phyloP scores from a whole-genome alignment of 2,113 vertebrate genomes.

The Tyto alba region DNA sequence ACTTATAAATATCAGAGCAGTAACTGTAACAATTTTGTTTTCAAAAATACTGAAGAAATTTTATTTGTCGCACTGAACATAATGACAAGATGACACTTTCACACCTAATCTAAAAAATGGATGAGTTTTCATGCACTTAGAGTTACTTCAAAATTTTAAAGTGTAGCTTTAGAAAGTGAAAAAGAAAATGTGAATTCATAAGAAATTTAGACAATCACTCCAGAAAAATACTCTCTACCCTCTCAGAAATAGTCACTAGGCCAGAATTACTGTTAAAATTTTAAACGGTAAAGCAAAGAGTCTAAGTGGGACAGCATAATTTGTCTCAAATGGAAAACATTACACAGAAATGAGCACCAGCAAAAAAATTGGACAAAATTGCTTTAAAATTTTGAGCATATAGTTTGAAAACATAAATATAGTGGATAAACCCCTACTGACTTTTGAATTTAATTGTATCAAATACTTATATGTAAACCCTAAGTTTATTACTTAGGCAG shows the following conservation, averaged over 20 bases:
- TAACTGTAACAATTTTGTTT: background rate
- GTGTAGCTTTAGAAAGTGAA: background rate
- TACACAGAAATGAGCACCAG: background rate
- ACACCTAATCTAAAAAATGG: background rate
- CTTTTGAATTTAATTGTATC: background rate
- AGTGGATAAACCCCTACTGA: background rate
- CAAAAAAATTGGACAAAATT: background rate
- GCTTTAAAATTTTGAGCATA: background rate
- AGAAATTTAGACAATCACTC: background rate
- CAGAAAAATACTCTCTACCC: background rate
- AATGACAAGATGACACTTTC: background rate
- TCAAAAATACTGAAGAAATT: background rate
- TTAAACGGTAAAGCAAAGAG: background rate
- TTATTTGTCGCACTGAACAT: background rate
- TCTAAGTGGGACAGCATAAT: background rate
- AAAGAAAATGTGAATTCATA: background rate
- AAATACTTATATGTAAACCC: background rate
- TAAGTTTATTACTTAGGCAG: background rate
- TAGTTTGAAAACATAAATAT: background rate
- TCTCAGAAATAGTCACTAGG: background rate
- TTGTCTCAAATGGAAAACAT: background rate
- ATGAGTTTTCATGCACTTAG: rapidly evolving
- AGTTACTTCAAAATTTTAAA: background rate
- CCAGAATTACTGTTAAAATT: background rate
- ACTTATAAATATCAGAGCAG: background rate